Evolutionary conservation across 2,113 vertebrate species (phyloP), one percentile per base, ranked within the genome.

Genomic region (Datnioides undecimradiatus): DNA sequence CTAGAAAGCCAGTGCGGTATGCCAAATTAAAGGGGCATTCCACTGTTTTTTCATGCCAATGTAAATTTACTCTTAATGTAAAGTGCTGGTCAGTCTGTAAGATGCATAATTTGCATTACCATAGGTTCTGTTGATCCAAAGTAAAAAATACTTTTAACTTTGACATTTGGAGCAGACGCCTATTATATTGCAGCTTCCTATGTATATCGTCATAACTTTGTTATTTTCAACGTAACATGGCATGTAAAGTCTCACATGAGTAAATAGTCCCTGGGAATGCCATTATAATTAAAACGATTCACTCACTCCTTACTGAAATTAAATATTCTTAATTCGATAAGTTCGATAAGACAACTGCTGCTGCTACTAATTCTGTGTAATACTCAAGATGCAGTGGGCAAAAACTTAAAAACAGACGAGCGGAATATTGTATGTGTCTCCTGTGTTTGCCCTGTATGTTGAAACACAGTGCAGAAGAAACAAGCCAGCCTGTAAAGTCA

Each of bases 161-260:
- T 27, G 38, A 41, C 21, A 51, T 25, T 67, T 48, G 12, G 25
- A 60, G 25, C 6, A 0, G 60, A 45, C 9, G 23, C 38, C 69
- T 48, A 25, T 38, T 38, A 27, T 23, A 38, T 60, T 29, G 25
- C 34, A 46, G 38, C 52, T 58, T 40, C 41, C 52, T 59, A 33
- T 21, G 51, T 58, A 58, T 46, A 48, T 57, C 40, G 16, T 45
- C 14, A 48, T 12, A 40, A 45, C 6, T 1, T 13, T 40, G 9
- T 16, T 5, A 54, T 73, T 73, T 72, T 72, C 36, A 59, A 65
- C n/a, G n/a, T n/a, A n/a, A n/a, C n/a, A n/a, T n/a, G n/a, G n/a
- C n/a, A n/a, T n/a, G n/a, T n/a, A 41, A 65, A 65, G 10, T 51
- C 51, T 48, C 52, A 40, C 25, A 41, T 25, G 8, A 80, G 8